phyloP scores from a whole-genome alignment of 2,113 vertebrate genomes.

The Macaca mulatta region DNA sequence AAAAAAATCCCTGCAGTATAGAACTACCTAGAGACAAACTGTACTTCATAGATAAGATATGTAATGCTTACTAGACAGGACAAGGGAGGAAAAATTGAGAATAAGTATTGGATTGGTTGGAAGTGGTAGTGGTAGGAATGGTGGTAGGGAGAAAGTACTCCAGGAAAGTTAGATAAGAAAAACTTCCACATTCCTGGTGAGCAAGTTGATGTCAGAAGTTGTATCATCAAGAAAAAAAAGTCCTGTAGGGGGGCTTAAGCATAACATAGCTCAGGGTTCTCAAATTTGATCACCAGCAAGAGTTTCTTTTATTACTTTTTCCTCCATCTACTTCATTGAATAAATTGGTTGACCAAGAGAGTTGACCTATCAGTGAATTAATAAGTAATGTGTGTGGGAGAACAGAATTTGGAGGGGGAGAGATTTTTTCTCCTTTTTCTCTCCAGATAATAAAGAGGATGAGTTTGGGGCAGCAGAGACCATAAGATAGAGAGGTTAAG shows the following conservation, averaged over 20 bases:
- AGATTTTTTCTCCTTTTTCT: neutral
- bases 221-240: neutral
- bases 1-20: too few relatives aligned
- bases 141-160: neutral
- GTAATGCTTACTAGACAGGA: neutral
- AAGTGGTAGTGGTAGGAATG: neutral
- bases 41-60: neutral
- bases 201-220: neutral
- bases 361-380: neutral
- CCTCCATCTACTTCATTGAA: neutral
- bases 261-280: neutral
- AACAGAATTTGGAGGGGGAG: neutral
- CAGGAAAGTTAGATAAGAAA: neutral
- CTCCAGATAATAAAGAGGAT: neutral
- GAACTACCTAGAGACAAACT: neutral
- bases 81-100: neutral
- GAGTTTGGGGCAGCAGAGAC: neutral
- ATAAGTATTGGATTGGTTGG: neutral
- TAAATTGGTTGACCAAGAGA: neutral
- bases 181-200: neutral
- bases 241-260: neutral
- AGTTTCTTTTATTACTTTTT: conserved; percentile 3
- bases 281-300: neutral
- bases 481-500: neutral
- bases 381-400: neutral